A percentile compares a stretch with the other conserved stretches of the same genome.
phyloP scores from a whole-genome alignment of 2,888 invertebrate genomes.

The Nomada fucata region DNA sequence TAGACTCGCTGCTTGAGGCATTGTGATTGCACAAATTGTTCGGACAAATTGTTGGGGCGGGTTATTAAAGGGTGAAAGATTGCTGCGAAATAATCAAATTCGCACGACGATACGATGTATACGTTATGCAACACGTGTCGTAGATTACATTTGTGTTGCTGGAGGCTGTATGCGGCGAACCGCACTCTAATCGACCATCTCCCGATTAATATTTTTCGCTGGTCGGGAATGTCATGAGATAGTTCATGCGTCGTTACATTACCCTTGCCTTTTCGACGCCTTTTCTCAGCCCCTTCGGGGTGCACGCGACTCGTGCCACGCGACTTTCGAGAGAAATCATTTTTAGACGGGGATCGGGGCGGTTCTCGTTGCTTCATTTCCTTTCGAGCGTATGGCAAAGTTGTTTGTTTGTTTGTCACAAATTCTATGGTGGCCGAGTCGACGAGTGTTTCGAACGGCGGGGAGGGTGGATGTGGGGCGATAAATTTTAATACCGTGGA shows the following conservation, averaged over 20 bases:
- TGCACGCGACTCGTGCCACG: conserved; percentile 40
- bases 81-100: not conserved
- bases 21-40: conserved; percentile 18
- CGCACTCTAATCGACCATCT: conserved; percentile 42
- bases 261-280: conserved; percentile 35
- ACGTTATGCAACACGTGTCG: conserved; percentile 42
- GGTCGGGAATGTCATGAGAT: conserved; percentile 71
- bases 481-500: no score
- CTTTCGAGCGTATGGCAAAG: not conserved
- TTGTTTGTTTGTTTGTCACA: not conserved
- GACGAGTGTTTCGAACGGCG: not conserved
- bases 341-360: not conserved
- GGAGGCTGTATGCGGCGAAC: conserved; percentile 23
- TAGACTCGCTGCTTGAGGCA: not conserved
- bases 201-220: conserved; percentile 56
- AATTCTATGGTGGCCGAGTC: not conserved
- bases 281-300: conserved; percentile 6
- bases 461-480: not conserved
- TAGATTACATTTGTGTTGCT: conserved; percentile 1
- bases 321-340: conserved; percentile 7
- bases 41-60: conserved; percentile 17
- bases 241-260: conserved; percentile 73
- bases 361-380: not conserved
- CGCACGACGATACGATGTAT: conserved; percentile 3
- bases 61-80: conserved; percentile 21